phyloP scores from a whole-genome alignment of 1,140 invertebrate genomes.

The Meloidogyne exigua region DNA sequence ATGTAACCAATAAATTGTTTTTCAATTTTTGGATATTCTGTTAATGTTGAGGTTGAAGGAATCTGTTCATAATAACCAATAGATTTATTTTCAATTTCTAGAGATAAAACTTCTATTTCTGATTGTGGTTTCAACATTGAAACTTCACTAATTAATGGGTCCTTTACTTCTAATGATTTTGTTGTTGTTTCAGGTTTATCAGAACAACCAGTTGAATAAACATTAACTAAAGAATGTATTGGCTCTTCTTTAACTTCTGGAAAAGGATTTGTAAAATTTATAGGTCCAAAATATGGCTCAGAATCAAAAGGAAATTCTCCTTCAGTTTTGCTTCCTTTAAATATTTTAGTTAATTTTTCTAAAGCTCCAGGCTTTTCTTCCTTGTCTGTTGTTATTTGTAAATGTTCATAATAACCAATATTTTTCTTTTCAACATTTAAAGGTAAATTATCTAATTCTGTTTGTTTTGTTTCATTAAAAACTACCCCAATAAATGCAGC shows the following conservation, averaged over 20 bases:
- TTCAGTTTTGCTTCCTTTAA: slow-evolving; percentile 12
- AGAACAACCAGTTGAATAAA: slow-evolving; percentile 29
- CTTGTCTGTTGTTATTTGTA: not conserved
- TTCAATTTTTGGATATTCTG: slow-evolving; percentile 1
- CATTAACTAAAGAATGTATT: slow-evolving; percentile 11
- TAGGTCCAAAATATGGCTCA: slow-evolving; percentile 16
- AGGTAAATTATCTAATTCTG: not conserved
- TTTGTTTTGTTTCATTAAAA: not conserved
- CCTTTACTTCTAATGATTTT: no score
- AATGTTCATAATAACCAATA: not conserved
- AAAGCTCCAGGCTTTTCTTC: not conserved
- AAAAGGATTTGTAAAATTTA: slow-evolving; percentile 1
- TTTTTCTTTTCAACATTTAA: not conserved
- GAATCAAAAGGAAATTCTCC: slow-evolving; percentile 1
- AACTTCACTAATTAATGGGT: no score
- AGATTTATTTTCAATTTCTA: no score
- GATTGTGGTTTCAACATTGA: no score
- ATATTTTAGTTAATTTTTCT: not conserved
- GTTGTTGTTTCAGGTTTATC: not conserved
- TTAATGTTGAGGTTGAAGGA: not conserved
- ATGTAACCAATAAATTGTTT: not conserved
- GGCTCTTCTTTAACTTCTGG: not conserved
- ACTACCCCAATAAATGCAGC: no score
- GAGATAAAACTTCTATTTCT: no score
- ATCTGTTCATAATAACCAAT: no score